These are phyloP conservation scores for Drosophila bifasciata DNA, from an alignment of 1,140 invertebrate genomes.

Conservation along the genomic window DNA sequence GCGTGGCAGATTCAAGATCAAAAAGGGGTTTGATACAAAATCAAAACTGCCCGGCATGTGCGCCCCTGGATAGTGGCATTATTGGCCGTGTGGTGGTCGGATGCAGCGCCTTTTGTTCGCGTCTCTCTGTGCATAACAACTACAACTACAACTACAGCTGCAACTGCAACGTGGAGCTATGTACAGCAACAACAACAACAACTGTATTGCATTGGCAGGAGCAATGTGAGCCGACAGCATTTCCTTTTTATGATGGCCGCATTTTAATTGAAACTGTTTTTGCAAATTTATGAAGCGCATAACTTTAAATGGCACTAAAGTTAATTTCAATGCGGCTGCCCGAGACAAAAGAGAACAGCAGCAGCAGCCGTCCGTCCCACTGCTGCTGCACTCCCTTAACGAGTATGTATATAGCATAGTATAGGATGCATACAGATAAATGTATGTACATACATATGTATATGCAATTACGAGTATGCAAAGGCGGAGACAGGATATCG, in stretches of 20 bases:
- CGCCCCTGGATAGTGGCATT: slow-evolving; percentile 45
- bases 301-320: slow-evolving; percentile 82
- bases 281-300: slow-evolving; percentile 81
- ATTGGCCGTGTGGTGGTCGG: slow-evolving; percentile 66
- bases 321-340: slow-evolving; percentile 79
- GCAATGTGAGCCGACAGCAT: slow-evolving; percentile 73
- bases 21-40: not conserved
- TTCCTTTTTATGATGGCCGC: slow-evolving; percentile 82
- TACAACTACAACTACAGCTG: slow-evolving; percentile 45
- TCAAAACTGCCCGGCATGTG: not conserved
- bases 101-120: slow-evolving; percentile 69
- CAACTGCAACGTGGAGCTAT: slow-evolving; percentile 37
- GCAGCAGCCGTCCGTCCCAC: no score
- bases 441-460: not conserved
- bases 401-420: not conserved
- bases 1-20: slow-evolving; percentile 8
- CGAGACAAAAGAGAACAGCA: slow-evolving; percentile 44
- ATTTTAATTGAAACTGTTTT: slow-evolving; percentile 82
- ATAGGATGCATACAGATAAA: not conserved
- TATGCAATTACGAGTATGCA: no score
- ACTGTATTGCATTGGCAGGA: slow-evolving; percentile 68
- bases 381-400: not conserved
- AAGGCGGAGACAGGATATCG: no score
- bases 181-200: slow-evolving; percentile 35
- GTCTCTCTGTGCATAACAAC: slow-evolving; percentile 33